These are phyloP conservation scores for Chionodraco myersi DNA, from an alignment of 2,113 vertebrate species.

Conservation along the genomic window DNA sequence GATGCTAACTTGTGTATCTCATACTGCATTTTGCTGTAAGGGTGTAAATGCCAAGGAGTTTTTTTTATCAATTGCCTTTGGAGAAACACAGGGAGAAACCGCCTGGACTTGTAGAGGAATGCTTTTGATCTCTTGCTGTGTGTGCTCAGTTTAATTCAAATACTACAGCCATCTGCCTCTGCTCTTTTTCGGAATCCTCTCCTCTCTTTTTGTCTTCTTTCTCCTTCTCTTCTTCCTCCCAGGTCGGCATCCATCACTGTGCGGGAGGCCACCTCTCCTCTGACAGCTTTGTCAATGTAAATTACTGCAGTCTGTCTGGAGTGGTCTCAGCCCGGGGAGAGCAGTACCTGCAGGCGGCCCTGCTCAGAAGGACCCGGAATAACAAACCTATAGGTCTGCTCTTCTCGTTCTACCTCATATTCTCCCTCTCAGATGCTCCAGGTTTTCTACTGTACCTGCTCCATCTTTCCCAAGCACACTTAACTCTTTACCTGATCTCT, in stretches of 20 bases:
- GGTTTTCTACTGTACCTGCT: not conserved
- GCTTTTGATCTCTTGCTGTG: conserved; percentile 37
- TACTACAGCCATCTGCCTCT: conserved; percentile 23
- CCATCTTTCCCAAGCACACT: conserved; percentile 3
- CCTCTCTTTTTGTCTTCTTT: not conserved
- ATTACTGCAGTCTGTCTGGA: conserved; percentile 84
- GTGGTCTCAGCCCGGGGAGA: conserved; percentile 73
- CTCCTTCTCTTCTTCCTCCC: conserved; percentile 67
- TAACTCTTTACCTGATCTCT: conserved; percentile 28
- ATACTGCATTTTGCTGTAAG: conserved; percentile 71
- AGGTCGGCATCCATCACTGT: conserved; percentile 84
- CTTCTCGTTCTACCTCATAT: not conserved
- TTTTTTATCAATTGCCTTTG: conserved; percentile 65
- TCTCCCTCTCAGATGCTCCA: not conserved
- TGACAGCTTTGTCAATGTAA: conserved; percentile 89
- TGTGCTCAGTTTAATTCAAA: conserved; percentile 33
- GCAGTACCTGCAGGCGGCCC: conserved; percentile 77
- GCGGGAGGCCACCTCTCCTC: conserved; percentile 80
- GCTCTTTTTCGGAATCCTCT: conserved; percentile 35
- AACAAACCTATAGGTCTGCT: conserved; percentile 55
- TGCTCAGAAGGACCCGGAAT: conserved; percentile 72
- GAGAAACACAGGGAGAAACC: conserved; percentile 36
- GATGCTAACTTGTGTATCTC: conserved; percentile 63
- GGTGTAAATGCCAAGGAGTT: conserved; percentile 52
- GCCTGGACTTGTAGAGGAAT: conserved; percentile 22